Evolutionary conservation across 2,113 vertebrate genomes (phyloP).

Genomic region (Phylloscopus trochilus): DNA sequence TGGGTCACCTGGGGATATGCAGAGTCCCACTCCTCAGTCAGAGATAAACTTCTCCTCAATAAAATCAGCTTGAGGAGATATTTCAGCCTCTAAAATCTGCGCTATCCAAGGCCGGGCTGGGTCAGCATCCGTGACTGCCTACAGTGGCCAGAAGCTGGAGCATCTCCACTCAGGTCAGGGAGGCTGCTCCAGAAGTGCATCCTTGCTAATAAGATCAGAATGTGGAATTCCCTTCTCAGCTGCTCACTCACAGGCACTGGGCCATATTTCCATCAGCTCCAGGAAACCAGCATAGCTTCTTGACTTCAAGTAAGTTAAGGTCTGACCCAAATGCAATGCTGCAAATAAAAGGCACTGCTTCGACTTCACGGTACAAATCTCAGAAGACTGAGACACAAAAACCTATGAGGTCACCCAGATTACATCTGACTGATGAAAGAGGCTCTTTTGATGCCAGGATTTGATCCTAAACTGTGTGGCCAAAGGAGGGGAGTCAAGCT

Average conservation of each 20-base stretch:
- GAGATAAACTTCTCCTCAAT: background rate
- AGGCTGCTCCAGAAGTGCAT: background rate
- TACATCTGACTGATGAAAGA: background rate
- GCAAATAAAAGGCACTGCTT: background rate
- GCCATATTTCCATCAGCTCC: background rate
- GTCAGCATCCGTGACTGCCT: background rate
- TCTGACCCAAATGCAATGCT: background rate
- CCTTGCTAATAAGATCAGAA: background rate
- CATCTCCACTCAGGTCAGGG: background rate
- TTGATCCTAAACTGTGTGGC: background rate
- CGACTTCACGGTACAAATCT: background rate
- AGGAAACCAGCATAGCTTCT: background rate
- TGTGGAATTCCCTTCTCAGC: background rate
- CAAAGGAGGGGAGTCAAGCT: background rate
- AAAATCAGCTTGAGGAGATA: background rate
- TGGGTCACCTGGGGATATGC: background rate
- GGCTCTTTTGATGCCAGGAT: background rate
- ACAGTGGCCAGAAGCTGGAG: background rate
- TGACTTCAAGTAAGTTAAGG: background rate
- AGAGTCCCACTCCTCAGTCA: background rate
- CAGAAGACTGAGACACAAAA: background rate
- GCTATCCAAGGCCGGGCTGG: accelerated
- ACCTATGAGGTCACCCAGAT: background rate
- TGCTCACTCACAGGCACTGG: background rate
- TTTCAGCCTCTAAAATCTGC: background rate